Percentiles rank a stretch among this genome's conserved stretches.
phyloP scores from a whole-genome alignment of 64 coral and sea anemone genomes.

The Pocillopora verrucosa region DNA sequence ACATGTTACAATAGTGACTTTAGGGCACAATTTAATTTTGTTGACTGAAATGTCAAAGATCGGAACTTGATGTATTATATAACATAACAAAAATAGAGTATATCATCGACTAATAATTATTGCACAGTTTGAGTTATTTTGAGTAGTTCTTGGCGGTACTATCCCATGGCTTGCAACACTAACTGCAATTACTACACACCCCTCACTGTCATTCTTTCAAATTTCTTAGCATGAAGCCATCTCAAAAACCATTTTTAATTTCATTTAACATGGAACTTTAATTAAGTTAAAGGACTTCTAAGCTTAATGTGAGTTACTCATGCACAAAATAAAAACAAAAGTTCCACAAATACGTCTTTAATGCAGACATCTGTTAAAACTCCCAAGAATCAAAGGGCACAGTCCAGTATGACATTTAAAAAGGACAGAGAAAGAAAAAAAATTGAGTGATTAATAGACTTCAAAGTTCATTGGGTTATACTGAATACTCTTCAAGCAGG shows the following conservation, averaged over 20 bases:
- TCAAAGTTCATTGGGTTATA: too few species aligned
- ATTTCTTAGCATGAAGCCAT: neutral
- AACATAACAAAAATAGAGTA: neutral
- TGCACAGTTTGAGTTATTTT: neutral
- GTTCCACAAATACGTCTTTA: too few species aligned
- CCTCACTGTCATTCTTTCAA: neutral
- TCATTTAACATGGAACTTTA: neutral
- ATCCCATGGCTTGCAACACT: neutral
- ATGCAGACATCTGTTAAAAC: neutral
- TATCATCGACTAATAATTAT: neutral
- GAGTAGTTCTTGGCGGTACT: neutral
- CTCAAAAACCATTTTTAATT: neutral
- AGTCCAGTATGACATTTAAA: neutral
- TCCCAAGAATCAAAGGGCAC: neutral
- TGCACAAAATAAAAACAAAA: neutral
- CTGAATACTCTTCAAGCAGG: too few species aligned
- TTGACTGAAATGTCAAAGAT: neutral
- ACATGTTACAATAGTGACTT: too few species aligned
- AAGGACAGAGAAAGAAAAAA: neutral
- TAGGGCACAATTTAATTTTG: too few species aligned
- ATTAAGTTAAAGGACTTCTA: neutral
- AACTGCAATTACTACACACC: neutral
- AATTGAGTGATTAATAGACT: neutral
- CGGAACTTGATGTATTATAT: neutral
- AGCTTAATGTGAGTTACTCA: neutral